A percentile compares a stretch with the other conserved stretches of the same genome.
phyloP scores from a whole-genome alignment of 2,888 invertebrate genomes.

The Drosophila algonquin region DNA sequence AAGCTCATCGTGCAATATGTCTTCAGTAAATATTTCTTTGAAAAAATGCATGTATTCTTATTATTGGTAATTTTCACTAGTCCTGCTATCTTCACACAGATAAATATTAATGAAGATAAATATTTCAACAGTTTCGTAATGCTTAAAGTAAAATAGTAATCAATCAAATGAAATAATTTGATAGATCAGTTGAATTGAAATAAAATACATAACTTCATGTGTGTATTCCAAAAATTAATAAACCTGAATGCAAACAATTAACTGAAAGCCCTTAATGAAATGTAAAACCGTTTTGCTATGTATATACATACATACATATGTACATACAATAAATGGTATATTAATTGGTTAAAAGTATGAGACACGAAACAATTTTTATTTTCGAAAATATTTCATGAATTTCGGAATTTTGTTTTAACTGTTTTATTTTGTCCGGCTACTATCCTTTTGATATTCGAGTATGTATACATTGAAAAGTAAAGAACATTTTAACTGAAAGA shows the following conservation, averaged over 20 bases:
- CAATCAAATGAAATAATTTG: no score
- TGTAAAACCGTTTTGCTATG: conserved; percentile 44
- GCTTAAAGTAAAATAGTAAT: neutral
- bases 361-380: neutral
- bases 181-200: neutral
- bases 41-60: neutral
- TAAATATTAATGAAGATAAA: neutral
- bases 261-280: neutral
- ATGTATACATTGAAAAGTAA: conserved; percentile 12
- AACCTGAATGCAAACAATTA: no score
- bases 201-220: neutral
- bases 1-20: conserved; percentile 65
- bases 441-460: neutral
- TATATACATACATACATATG: no score
- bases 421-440: neutral
- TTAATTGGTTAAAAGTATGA: neutral
- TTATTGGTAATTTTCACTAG: neutral
- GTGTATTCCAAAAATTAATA: no score
- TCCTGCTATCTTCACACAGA: neutral
- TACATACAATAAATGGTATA: neutral
- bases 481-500: conserved; percentile 59
- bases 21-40: conserved; percentile 50
- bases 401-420: neutral
- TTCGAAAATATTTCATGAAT: neutral
- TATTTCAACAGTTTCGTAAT: neutral